phyloP scores from a whole-genome alignment of 1,140 invertebrate species.

The Drosophila watanabei region DNA sequence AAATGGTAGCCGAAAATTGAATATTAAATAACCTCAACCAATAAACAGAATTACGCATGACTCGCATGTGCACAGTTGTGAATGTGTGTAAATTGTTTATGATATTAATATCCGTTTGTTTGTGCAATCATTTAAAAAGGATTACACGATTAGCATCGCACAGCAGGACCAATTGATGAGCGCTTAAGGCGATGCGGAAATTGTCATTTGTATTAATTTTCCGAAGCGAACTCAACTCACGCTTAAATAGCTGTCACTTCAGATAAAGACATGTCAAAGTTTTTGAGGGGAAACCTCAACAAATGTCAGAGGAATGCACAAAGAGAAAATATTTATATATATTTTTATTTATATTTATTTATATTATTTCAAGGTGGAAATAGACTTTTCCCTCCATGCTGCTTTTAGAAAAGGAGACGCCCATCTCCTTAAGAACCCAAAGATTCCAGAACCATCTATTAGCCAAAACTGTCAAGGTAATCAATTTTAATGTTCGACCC shows the following conservation, averaged over 20 bases:
- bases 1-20: constrained; percentile 59
- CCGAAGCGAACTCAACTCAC: background rate
- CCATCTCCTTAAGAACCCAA: background rate
- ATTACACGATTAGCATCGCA: constrained; percentile 60
- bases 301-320: constrained; percentile 19
- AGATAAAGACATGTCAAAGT: constrained; percentile 34
- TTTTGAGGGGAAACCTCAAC: constrained; percentile 33
- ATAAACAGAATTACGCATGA: constrained; percentile 45
- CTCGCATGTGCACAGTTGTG: constrained; percentile 12
- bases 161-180: constrained; percentile 55
- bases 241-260: constrained; percentile 20
- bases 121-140: constrained; percentile 66
- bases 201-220: constrained; percentile 66
- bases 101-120: constrained; percentile 75
- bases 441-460: constrained; percentile 15
- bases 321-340: too few relatives aligned
- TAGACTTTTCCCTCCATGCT: background rate
- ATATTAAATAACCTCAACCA: constrained; percentile 62
- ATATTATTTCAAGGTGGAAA: background rate
- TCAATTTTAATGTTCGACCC: constrained; percentile 70
- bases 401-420: background rate
- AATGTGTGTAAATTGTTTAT: constrained; percentile 66
- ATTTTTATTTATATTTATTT: too few relatives aligned
- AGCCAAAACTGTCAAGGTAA: constrained; percentile 44
- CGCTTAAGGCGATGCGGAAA: constrained; percentile 59